Conservation (phyloP, 1,140 invertebrate genomes). For the Drosophila ananassae region DNA sequence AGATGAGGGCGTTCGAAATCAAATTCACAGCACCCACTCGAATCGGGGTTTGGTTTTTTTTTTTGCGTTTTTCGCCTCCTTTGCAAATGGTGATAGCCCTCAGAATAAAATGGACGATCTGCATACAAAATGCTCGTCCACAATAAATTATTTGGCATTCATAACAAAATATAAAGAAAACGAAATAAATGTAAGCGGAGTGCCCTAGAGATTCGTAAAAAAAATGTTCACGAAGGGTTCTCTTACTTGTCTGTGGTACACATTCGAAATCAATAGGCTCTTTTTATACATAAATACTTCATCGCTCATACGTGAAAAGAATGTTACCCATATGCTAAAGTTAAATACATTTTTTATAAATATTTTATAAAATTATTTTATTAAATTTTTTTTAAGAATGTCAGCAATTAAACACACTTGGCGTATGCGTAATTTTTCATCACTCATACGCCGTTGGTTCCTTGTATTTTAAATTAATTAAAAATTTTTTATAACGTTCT, state of each 20-base stretch:
- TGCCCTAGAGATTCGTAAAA: slow-evolving; percentile 3
- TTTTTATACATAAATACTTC: no score
- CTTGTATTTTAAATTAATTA: background rate
- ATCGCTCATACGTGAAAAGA: no score
- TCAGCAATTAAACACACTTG: background rate
- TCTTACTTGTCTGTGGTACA: no score
- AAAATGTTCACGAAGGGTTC: background rate
- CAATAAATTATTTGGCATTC: slow-evolving; percentile 40
- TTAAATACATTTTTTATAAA: background rate
- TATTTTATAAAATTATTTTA: background rate
- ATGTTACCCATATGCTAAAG: no score
- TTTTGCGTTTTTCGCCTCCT: slow-evolving; percentile 25
- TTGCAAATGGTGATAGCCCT: slow-evolving; percentile 52
- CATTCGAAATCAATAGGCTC: background rate
- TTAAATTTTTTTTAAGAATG: background rate
- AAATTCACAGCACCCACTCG: slow-evolving; percentile 6
- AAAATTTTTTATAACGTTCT: background rate
- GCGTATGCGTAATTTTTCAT: slow-evolving; percentile 7
- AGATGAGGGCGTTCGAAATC: slow-evolving; percentile 29
- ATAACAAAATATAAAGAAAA: slow-evolving; percentile 31
- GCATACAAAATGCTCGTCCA: slow-evolving; percentile 29
- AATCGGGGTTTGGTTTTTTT: slow-evolving; percentile 35
- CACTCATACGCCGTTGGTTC: slow-evolving; percentile 7
- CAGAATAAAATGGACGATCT: slow-evolving; percentile 30
- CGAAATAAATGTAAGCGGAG: background rate